Evolutionary conservation across 2,888 invertebrate species (phyloP).

Genomic region (Antheraea assamensis): DNA sequence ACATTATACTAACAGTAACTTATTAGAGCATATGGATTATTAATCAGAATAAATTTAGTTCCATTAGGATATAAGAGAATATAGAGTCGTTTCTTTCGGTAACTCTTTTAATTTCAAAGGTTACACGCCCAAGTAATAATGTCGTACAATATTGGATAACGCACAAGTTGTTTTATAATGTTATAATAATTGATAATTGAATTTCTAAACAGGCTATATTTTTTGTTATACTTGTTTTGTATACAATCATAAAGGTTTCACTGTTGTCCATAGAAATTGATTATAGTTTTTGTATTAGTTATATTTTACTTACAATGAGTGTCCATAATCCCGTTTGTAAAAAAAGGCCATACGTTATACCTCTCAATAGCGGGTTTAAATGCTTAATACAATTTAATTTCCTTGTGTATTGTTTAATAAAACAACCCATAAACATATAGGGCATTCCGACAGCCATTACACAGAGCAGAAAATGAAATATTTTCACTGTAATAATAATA

Average conservation of each 20-base stretch:
- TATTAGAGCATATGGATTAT: too few species aligned
- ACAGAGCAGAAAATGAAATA: conserved; percentile 52
- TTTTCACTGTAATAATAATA: conserved; percentile 51
- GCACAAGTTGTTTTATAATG: too few species aligned
- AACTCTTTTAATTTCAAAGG: neutral
- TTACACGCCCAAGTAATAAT: neutral
- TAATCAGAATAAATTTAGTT: too few species aligned
- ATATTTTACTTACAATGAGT: conserved; percentile 50
- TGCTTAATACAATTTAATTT: conserved; percentile 48
- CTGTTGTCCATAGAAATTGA: too few species aligned
- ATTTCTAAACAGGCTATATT: too few species aligned
- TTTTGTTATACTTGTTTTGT: too few species aligned
- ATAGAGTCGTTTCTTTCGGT: too few species aligned
- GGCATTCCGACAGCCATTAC: conserved; percentile 55
- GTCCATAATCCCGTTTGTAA: conserved; percentile 55
- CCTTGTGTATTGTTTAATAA: conserved; percentile 64
- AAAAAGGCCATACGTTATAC: conserved; percentile 54
- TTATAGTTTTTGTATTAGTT: neutral
- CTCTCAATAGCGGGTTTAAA: conserved; percentile 61
- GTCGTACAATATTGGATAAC: too few species aligned
- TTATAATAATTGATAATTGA: too few species aligned
- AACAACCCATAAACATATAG: conserved; percentile 68
- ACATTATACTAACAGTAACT: neutral
- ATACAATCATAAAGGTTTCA: too few species aligned
- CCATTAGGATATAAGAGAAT: too few species aligned